A percentile compares a stretch with the other conserved stretches of the same genome.
phyloP scores from a whole-genome alignment of 2,113 vertebrate species.

The Pterocles orientalis region DNA sequence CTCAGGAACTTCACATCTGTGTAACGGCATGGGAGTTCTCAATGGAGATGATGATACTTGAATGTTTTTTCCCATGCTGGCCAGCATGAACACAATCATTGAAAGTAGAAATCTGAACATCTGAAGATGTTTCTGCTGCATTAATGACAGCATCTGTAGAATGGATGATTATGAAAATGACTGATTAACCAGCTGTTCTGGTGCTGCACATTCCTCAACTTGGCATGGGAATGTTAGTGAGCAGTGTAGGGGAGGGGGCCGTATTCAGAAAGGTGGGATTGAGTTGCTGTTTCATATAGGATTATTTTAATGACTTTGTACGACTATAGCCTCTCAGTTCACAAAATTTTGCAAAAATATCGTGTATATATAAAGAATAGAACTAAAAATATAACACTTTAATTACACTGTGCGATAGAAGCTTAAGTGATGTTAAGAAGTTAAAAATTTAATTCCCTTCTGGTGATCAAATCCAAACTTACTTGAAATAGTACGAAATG shows the following conservation, averaged over 20 bases:
- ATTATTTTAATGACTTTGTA: background rate
- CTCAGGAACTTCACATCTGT: accelerated
- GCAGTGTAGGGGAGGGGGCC: background rate
- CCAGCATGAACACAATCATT: background rate
- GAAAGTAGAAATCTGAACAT: background rate
- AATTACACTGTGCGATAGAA: background rate
- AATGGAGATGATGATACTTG: background rate
- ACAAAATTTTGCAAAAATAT: background rate
- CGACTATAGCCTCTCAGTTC: background rate
- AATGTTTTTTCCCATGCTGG: background rate
- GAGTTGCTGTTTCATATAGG: background rate
- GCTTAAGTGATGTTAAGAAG: background rate
- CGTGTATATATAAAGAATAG: background rate
- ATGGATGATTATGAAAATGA: background rate
- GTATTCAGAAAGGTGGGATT: accelerated
- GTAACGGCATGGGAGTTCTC: background rate
- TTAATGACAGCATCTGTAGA: background rate
- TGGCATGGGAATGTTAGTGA: background rate
- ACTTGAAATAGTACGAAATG: background rate
- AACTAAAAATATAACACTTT: background rate
- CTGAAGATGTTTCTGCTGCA: background rate
- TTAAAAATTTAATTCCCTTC: background rate
- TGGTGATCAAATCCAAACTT: background rate
- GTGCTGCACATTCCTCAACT: background rate
- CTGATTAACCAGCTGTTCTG: background rate